Conservation (phyloP, 2,888 invertebrate species). For the Torymus tubicola region DNA sequence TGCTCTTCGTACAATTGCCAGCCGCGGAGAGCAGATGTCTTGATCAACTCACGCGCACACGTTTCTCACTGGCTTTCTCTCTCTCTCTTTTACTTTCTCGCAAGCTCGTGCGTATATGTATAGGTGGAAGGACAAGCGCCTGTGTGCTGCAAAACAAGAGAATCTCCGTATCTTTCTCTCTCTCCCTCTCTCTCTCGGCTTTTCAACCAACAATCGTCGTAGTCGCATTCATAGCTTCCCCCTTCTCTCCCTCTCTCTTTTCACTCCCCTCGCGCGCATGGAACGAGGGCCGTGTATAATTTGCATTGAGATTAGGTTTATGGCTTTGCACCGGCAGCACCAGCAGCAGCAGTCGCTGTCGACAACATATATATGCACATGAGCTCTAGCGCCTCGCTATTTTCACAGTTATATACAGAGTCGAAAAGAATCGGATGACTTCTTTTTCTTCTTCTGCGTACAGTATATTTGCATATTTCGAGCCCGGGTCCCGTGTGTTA, state of each 20-base stretch:
- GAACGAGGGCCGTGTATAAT: slow-evolving; percentile 24
- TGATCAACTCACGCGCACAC: too few relatives aligned
- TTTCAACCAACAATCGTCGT: slow-evolving; percentile 8
- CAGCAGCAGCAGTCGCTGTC: background rate
- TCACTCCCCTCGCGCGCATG: background rate
- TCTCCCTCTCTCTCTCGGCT: background rate
- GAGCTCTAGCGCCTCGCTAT: background rate
- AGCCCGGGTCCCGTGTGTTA: background rate
- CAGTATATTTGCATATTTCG: slow-evolving; percentile 38
- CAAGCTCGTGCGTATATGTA: too few relatives aligned
- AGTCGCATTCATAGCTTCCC: background rate
- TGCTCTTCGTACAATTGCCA: too few relatives aligned
- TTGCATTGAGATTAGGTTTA: slow-evolving; percentile 57
- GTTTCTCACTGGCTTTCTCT: too few relatives aligned
- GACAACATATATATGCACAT: background rate
- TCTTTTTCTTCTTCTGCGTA: background rate
- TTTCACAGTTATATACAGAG: too few relatives aligned
- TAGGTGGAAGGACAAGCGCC: slow-evolving; percentile 11
- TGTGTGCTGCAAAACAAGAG: background rate
- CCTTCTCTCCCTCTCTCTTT: slow-evolving; percentile 39
- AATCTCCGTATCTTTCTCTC: slow-evolving; percentile 1
- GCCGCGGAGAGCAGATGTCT: too few relatives aligned
- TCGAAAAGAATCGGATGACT: slow-evolving; percentile 25
- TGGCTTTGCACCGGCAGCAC: slow-evolving; percentile 12
- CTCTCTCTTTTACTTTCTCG: too few relatives aligned